These are phyloP conservation scores for Noctua janthina DNA, from an alignment of 2,888 invertebrate genomes.

Conservation along the genomic window DNA sequence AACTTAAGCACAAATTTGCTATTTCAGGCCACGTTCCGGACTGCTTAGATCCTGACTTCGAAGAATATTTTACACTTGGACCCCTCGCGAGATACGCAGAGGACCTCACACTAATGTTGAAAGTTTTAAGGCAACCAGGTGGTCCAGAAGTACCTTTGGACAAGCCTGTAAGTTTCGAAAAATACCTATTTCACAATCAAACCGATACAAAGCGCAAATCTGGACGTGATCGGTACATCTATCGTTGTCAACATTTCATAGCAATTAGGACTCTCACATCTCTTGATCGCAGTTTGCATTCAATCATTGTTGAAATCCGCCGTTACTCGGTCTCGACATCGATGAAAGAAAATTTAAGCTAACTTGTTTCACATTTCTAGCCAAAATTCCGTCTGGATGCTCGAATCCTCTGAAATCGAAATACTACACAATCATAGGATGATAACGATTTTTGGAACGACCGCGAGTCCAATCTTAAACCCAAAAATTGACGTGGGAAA, in stretches of 20 bases:
- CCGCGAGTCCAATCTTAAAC: no score
- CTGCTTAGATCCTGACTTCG: slow-evolving; percentile 91
- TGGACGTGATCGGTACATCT: neutral
- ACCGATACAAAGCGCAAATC: neutral
- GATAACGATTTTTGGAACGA: neutral
- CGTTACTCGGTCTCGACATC: neutral
- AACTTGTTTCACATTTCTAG: neutral
- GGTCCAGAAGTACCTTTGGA: slow-evolving; percentile 85
- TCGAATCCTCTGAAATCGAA: neutral
- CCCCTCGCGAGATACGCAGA: slow-evolving; percentile 96
- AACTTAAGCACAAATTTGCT: neutral
- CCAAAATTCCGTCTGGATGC: neutral
- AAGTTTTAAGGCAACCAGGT: slow-evolving; percentile 91
- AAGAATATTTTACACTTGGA: slow-evolving; percentile 94
- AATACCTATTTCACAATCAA: neutral
- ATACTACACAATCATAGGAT: neutral
- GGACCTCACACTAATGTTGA: slow-evolving; percentile 94
- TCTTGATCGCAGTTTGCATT: neutral
- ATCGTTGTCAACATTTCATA: neutral
- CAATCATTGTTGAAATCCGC: neutral
- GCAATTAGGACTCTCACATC: neutral
- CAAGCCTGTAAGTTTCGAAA: slow-evolving; percentile 79
- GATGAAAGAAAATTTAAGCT: neutral
- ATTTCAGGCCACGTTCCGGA: slow-evolving; percentile 92
- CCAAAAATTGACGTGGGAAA: neutral